A percentile compares a stretch with the other conserved stretches of the same genome.
Conservation (phyloP, 2,888 invertebrate genomes). For the Teleiodes luculella region DNA sequence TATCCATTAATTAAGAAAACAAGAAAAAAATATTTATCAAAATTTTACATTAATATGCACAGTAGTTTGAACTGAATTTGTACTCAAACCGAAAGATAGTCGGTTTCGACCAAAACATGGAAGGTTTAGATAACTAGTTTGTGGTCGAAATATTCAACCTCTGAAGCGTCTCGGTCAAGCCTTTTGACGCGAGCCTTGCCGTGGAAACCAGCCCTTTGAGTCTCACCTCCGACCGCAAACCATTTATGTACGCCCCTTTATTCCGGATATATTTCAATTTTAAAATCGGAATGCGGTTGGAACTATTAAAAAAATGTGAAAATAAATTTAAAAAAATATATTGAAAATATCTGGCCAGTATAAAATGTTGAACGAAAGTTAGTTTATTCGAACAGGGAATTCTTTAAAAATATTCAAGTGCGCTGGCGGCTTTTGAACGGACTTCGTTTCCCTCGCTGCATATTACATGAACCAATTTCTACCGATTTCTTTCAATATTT, state of each 20-base stretch:
- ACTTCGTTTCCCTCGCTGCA: constrained; percentile 48
- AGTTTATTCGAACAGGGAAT: constrained; percentile 25
- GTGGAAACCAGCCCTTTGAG: constrained; percentile 69
- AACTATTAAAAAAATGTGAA: neutral
- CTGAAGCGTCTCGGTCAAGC: constrained; percentile 63
- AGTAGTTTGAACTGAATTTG: no score
- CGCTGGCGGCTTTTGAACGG: constrained; percentile 40
- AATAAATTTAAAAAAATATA: constrained; percentile 12
- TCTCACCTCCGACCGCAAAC: constrained; percentile 72
- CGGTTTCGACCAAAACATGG: constrained; percentile 41
- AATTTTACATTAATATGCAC: no score
- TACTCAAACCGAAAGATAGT: constrained; percentile 27
- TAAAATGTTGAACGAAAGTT: constrained; percentile 4
- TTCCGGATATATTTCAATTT: constrained; percentile 37
- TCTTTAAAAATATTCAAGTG: constrained; percentile 60
- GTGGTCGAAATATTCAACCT: constrained; percentile 47
- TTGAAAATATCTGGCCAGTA: constrained; percentile 14
- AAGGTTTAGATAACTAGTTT: constrained; percentile 51
- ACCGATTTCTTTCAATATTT: constrained; percentile 68
- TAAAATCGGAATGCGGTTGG: constrained; percentile 18
- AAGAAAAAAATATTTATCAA: no score
- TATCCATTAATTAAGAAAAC: no score
- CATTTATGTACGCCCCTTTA: constrained; percentile 58
- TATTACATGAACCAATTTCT: constrained; percentile 72
- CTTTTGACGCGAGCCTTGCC: constrained; percentile 57